These are phyloP conservation scores for Drosophila longiperda DNA, from an alignment of 2,888 invertebrate genomes.

Conservation along the genomic window DNA sequence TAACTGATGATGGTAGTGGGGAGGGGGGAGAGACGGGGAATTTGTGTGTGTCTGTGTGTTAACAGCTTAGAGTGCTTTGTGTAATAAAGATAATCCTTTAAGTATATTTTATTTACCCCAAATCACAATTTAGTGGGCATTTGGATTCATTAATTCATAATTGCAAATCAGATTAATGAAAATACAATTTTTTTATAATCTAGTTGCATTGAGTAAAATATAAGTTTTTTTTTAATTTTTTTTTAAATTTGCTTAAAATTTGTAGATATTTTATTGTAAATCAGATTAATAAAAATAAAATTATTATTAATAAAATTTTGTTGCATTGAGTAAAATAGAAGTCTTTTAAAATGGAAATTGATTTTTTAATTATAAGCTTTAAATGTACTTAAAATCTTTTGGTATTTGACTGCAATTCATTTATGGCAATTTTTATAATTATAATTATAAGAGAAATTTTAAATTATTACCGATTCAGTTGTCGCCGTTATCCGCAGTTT, in stretches of 20 bases:
- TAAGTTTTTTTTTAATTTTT: not conserved
- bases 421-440: not conserved
- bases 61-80: not conserved
- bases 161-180: not conserved
- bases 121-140: not conserved
- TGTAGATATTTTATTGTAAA: not conserved
- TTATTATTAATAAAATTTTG: not conserved
- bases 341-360: not conserved
- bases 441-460: no score
- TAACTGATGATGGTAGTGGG: no score
- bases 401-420: not conserved
- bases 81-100: not conserved
- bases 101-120: not conserved
- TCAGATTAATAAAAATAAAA: not conserved
- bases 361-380: not conserved
- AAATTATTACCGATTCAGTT: no score
- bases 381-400: not conserved
- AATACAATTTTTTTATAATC: not conserved
- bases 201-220: not conserved
- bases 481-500: no score
- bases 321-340: not conserved
- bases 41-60: not conserved
- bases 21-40: no score
- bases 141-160: not conserved
- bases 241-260: not conserved